A percentile compares a stretch with the other conserved stretches of the same genome.
Evolutionary conservation across 2,113 vertebrate genomes (phyloP).

Genomic region (Myxocyprinus asiaticus): DNA sequence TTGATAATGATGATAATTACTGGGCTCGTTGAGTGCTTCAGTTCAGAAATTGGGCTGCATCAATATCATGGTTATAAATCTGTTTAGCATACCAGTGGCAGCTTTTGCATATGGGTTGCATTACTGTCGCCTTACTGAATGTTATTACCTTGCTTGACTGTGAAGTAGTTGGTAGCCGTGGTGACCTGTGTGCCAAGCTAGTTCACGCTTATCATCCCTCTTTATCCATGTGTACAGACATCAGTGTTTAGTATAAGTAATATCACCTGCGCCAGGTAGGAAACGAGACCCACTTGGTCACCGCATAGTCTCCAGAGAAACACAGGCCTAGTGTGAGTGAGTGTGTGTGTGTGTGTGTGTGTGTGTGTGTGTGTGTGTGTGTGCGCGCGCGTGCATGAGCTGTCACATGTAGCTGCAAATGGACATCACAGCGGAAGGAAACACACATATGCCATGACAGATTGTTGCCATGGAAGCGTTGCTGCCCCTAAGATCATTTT

Average conservation of each 20-base stretch:
- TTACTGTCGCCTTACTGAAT: slow-evolving; percentile 75
- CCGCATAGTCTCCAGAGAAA: slow-evolving; percentile 15
- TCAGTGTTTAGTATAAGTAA: slow-evolving; percentile 24
- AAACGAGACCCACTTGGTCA: not conserved
- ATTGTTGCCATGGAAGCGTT: slow-evolving; percentile 55
- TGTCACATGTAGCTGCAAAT: slow-evolving; percentile 32
- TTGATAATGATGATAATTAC: slow-evolving; percentile 23
- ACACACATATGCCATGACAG: slow-evolving; percentile 55
- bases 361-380: too few species aligned
- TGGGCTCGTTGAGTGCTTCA: slow-evolving; percentile 2
- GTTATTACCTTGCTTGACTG: slow-evolving; percentile 60
- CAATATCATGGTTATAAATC: not conserved
- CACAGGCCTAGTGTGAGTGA: not conserved
- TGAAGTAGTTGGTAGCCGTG: not conserved
- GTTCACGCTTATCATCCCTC: slow-evolving; percentile 21
- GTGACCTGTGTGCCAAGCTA: slow-evolving; percentile 1
- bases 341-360: too few species aligned
- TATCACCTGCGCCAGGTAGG: slow-evolving; percentile 7
- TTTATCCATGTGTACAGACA: slow-evolving; percentile 13
- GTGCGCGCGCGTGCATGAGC: slow-evolving; percentile 19
- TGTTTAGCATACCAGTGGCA: slow-evolving; percentile 66
- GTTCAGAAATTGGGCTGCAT: slow-evolving; percentile 29
- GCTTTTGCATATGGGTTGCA: slow-evolving; percentile 65
- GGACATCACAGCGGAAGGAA: slow-evolving; percentile 51
- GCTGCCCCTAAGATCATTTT: slow-evolving; percentile 50